phyloP scores from a whole-genome alignment of 2,888 invertebrate species.

The Pasiphila rectangulata region DNA sequence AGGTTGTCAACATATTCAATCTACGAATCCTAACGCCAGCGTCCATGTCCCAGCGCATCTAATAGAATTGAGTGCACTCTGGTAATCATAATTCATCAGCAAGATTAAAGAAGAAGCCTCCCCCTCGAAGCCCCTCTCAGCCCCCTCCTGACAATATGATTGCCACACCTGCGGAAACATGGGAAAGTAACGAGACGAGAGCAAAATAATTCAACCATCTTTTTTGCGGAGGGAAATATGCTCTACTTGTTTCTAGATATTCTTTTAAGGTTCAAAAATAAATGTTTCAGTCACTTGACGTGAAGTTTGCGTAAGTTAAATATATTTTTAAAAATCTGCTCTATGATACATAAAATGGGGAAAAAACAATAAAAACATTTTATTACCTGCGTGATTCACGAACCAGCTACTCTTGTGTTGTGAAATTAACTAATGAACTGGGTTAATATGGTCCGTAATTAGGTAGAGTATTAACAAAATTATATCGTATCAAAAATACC shows the following conservation, averaged over 20 bases:
- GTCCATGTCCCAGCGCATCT: slow-evolving; percentile 30
- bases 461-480: slow-evolving; percentile 8
- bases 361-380: slow-evolving; percentile 14
- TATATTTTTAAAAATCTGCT: neutral
- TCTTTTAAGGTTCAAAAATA: no score
- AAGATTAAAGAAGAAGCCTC: slow-evolving; percentile 70
- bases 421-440: slow-evolving; percentile 13
- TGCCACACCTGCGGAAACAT: slow-evolving; percentile 79
- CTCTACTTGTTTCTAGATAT: no score
- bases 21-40: no score
- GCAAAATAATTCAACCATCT: slow-evolving; percentile 74
- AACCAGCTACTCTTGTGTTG: slow-evolving; percentile 1
- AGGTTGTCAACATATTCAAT: no score
- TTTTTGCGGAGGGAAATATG: slow-evolving; percentile 37
- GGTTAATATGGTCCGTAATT: slow-evolving; percentile 12
- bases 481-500: slow-evolving; percentile 1
- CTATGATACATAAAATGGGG: neutral
- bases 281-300: no score
- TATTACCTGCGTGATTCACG: slow-evolving; percentile 26
- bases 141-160: slow-evolving; percentile 60
- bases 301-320: no score
- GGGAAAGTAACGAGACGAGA: slow-evolving; percentile 76
- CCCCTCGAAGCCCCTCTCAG: neutral
- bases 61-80: slow-evolving; percentile 78
- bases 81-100: slow-evolving; percentile 81